phyloP scores from a whole-genome alignment of 2,888 invertebrate species.

The Nemoura dubitans region DNA sequence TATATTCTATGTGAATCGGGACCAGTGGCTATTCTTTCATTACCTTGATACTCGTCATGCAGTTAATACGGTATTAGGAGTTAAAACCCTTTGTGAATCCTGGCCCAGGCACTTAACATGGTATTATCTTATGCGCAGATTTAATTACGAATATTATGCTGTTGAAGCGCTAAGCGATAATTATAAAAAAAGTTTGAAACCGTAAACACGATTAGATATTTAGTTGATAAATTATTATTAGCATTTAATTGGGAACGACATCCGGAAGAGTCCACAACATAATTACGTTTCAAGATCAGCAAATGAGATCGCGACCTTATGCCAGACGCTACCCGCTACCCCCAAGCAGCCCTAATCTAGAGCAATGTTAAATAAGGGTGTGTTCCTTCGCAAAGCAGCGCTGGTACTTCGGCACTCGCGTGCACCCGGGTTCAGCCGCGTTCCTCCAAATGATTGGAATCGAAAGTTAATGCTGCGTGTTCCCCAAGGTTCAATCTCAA shows the following conservation, averaged over 20 bases:
- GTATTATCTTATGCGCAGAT: not conserved
- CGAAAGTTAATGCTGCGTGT: conserved; percentile 15
- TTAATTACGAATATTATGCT: not conserved
- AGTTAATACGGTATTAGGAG: too few species aligned
- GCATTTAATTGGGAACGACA: conserved; percentile 30
- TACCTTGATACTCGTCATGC: too few species aligned
- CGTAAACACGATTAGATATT: conserved; percentile 12
- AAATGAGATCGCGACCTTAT: not conserved
- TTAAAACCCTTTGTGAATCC: too few species aligned
- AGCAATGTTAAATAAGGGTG: not conserved
- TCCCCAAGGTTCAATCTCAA: not conserved
- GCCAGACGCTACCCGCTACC: not conserved
- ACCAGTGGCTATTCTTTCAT: too few species aligned
- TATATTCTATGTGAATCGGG: too few species aligned
- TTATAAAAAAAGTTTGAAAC: conserved; percentile 7
- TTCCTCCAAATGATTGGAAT: conserved; percentile 19
- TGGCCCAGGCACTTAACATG: not conserved
- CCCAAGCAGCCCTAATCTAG: not conserved
- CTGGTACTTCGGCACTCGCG: not conserved
- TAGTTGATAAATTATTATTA: conserved; percentile 28
- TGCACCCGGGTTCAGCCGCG: not conserved
- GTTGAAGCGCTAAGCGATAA: not conserved
- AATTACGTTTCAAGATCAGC: conserved; percentile 20
- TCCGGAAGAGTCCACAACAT: not conserved
- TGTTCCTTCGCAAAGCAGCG: not conserved